A percentile compares a stretch with the other conserved stretches of the same genome.
These are phyloP conservation scores for Steatocranus sp. DNA, from an alignment of 2,797 vertebrate species.

Conservation along the genomic window DNA sequence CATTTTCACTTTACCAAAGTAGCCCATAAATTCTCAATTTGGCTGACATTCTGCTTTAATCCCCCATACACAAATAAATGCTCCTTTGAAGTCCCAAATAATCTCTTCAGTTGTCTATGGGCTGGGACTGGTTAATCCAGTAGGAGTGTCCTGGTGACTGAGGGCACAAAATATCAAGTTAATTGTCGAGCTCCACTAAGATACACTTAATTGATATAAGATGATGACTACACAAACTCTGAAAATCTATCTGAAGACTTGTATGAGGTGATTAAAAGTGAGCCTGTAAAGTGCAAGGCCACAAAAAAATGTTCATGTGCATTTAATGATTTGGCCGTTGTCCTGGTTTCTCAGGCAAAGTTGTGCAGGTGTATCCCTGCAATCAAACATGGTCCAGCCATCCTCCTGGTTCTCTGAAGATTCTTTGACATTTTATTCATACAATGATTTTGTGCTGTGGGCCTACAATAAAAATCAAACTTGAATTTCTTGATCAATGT, in stretches of 20 bases:
- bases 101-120: constrained; percentile 57
- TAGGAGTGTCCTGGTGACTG: constrained; percentile 52
- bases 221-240: constrained; percentile 66
- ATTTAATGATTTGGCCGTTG: constrained; percentile 63
- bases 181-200: constrained; percentile 75
- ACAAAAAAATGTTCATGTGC: constrained; percentile 65
- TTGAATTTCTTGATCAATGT: background rate
- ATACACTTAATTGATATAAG: constrained; percentile 75
- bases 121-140: constrained; percentile 64
- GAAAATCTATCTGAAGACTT: constrained; percentile 67
- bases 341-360: constrained; percentile 46
- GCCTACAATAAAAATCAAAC: background rate
- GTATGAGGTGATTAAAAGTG: constrained; percentile 71
- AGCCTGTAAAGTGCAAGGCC: constrained; percentile 65
- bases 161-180: constrained; percentile 69
- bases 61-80: constrained; percentile 58
- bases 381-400: background rate
- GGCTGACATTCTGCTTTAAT: constrained; percentile 46
- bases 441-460: background rate
- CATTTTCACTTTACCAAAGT: constrained; percentile 43
- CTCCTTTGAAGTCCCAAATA: constrained; percentile 63
- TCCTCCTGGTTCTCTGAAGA: background rate
- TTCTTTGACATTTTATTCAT: background rate
- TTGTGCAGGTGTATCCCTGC: constrained; percentile 39
- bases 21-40: constrained; percentile 38